These are phyloP conservation scores for Ovibos moschatus DNA, from an alignment of 2,113 vertebrate species.

Conservation along the genomic window DNA sequence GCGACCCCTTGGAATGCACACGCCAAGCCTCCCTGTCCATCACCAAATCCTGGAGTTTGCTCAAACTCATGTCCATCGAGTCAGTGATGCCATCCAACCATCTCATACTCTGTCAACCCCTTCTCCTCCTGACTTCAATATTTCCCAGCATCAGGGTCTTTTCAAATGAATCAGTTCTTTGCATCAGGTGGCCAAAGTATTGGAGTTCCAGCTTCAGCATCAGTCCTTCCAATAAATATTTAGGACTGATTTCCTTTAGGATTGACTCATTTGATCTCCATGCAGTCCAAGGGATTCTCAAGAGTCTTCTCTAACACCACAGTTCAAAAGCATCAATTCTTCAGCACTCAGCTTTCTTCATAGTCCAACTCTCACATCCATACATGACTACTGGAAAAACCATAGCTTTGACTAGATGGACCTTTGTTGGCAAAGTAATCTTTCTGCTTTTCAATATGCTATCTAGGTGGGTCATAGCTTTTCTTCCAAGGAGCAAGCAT, in stretches of 20 bases:
- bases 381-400: neutral
- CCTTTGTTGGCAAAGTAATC: neutral
- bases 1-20: neutral
- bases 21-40: neutral
- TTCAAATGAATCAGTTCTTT: neutral
- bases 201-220: neutral
- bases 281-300: neutral
- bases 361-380: neutral
- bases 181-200: neutral
- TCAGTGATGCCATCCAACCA: neutral
- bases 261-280: fast-evolving
- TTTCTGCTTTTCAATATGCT: neutral
- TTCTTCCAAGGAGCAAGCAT: neutral
- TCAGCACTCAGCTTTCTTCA: neutral
- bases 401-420: fast-evolving
- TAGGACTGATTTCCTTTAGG: neutral
- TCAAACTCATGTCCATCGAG: neutral
- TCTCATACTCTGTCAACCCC: neutral
- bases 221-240: neutral
- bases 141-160: neutral
- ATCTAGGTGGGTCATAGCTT: neutral
- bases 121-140: neutral
- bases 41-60: neutral
- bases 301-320: neutral
- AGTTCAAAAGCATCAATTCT: neutral